Evolutionary conservation across 2,113 vertebrate species (phyloP).

Genomic region (Scopus umbretta): DNA sequence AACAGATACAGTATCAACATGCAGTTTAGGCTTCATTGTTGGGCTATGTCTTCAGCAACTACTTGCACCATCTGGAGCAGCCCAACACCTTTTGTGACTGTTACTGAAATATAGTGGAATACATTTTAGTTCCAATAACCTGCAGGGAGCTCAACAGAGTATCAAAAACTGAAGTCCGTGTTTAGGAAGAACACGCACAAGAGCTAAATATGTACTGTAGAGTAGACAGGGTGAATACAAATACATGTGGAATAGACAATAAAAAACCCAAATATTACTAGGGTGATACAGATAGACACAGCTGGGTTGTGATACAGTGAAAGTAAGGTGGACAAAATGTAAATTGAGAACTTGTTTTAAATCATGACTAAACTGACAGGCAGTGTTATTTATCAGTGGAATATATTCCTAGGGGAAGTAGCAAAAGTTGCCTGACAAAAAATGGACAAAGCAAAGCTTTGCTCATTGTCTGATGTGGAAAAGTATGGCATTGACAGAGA

Average conservation of each 20-base stretch:
- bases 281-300: background rate
- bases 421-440: background rate
- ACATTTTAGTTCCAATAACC: background rate
- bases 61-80: background rate
- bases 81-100: background rate
- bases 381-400: background rate
- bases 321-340: background rate
- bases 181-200: background rate
- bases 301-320: background rate
- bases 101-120: background rate
- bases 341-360: background rate
- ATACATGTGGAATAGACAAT: background rate
- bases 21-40: background rate
- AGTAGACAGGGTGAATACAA: background rate
- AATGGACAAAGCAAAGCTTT: background rate
- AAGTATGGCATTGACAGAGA: background rate
- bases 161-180: background rate
- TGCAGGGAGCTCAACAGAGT: background rate
- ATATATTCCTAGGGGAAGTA: background rate
- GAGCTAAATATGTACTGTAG: background rate
- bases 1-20: background rate
- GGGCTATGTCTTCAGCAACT: background rate
- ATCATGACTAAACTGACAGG: background rate
- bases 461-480: background rate
- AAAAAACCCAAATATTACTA: background rate